Base-by-base conservation (phyloP, 2,113 vertebrate species). In the Chrysemys picta region DNA sequence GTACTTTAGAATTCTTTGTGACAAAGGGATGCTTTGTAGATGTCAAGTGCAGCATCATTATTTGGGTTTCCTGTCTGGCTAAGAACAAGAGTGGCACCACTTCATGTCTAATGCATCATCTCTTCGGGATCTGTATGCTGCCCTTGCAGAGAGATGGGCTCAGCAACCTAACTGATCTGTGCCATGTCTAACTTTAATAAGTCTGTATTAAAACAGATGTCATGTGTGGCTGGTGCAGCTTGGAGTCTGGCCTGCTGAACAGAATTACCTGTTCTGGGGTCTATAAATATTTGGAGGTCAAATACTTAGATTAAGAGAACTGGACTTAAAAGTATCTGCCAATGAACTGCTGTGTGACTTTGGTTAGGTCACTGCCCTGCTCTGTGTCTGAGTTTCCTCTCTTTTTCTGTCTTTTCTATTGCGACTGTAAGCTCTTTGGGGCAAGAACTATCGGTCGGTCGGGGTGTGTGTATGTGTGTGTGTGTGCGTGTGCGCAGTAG, bases 371-470 rank as follows among this genome's bases (percentile, higher is more conserved):
- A 81, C 84, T 1, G 3, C 54, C n/a, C 12, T 49, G 87, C 84
- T 80, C 62, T 83, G 87, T 86, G 94, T 83, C 29, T 89, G 93
- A 90, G 80, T 87, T 91, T 89, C 93, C 80, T 82, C 84, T 94
- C 87, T 45, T 72, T 38, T 72, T n/a, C 17, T 38, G 16, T 22
- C 65, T 62, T 65, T 35, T 65, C 62, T 65, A 17, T 35, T 65
- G 16, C 9, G 11, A 35, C 62, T 35, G 16, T 35, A 35, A 65
- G 12, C 62, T 35, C 62, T 75, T 42, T 75, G 38, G 72, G n/a
- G 38, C n/a, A 75, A 42, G n/a, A 75, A 42, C 19, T 24, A 4
- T 24, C n/a, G 45, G 45, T 45, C 45, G 45, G 42, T 38, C 69
- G 6, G 8, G n/a, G 5, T n/a, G 35, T n/a, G 6, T 16, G 17